Percentiles rank a stretch among this genome's conserved stretches.
These are phyloP conservation scores for Morbakka virulenta DNA, from an alignment of 30 jellyfish, hydroid and myxozoan species.

Conservation along the genomic window DNA sequence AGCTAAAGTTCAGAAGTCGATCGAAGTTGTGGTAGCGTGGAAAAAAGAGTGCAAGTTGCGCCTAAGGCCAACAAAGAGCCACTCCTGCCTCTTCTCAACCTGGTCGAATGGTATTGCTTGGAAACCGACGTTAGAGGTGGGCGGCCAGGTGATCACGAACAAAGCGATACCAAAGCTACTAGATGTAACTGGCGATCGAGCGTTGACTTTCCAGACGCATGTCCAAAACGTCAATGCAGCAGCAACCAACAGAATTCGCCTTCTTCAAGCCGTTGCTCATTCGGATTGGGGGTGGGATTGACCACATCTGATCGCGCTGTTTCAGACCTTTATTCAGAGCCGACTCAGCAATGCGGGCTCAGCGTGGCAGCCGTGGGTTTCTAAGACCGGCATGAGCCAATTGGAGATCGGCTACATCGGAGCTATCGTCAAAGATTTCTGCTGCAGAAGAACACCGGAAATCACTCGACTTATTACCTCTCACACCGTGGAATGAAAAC, in stretches of 20 bases:
- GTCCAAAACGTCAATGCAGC: not conserved
- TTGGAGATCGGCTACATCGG: no score
- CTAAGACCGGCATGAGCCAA: not conserved
- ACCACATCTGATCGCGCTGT: not conserved
- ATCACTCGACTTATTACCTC: no score
- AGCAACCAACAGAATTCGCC: not conserved
- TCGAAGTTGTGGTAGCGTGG: not conserved
- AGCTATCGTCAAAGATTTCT: no score
- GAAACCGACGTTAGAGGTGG: not conserved
- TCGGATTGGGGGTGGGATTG: constrained; percentile 36
- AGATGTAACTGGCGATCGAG: not conserved
- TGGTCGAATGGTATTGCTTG: not conserved
- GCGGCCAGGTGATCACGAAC: not conserved
- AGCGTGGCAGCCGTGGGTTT: constrained; percentile 11
- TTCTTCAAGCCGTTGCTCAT: constrained; percentile 18
- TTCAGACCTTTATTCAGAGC: not conserved
- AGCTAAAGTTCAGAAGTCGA: not conserved
- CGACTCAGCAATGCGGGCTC: constrained; percentile 5
- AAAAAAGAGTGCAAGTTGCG: not conserved
- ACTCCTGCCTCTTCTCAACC: not conserved
- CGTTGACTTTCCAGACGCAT: constrained; percentile 1
- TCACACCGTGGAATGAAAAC: not conserved
- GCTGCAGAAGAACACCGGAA: no score
- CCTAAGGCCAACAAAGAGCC: not conserved
- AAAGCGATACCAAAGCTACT: not conserved